Evolutionary conservation across 2,888 invertebrate species (phyloP), one percentile per base, ranked within the genome.

Genomic region (Drosophila maculinotata): DNA sequence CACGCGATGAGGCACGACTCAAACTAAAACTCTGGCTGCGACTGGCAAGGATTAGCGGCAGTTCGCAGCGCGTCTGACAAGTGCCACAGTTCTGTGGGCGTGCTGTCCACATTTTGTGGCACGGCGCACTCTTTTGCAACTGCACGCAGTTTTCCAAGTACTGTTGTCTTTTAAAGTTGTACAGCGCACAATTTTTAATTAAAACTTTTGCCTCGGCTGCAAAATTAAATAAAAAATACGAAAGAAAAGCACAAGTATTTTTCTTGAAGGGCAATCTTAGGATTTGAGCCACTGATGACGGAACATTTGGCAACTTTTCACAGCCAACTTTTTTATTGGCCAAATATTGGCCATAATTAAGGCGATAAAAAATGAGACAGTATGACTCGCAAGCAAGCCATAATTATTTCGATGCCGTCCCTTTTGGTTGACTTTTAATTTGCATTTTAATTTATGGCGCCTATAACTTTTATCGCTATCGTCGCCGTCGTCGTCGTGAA

Each of bases 381-480:
- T 44, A 35, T 26, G 28, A 31, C 15, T 58, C 25, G 17, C 17
- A 15, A 15, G n/a, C n/a, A 41, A 47, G 54, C 47, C 45, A 69
- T 76, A 82, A 79, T 80, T 76, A 76, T 76, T 76, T 70, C 66
- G 39, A 39, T 28, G 31, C 38, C 36, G 17, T 38, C 36, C 38
- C 38, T 49, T 52, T 60, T 44, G 44, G 36, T 4, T 48, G 63
- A 64, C 69, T 76, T 83, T 79, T 83, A 80, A 83, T 80, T 81
- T 81, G 81, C 80, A 81, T 83, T 81, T 78, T 80, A 81, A 81
- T 81, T 81, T 81, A 81, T 83, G 79, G 57, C 52, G 75, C 69
- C 79, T 65, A 80, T 81, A 81, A 83, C 83, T 83, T 83, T 81
- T 81, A 82, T 82, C 75, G 77, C 15, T 25, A 47, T 48, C 51